A percentile compares a stretch with the other conserved stretches of the same genome.
phyloP scores from a whole-genome alignment of 2,113 vertebrate genomes.

The Anser brachyrhynchus region DNA sequence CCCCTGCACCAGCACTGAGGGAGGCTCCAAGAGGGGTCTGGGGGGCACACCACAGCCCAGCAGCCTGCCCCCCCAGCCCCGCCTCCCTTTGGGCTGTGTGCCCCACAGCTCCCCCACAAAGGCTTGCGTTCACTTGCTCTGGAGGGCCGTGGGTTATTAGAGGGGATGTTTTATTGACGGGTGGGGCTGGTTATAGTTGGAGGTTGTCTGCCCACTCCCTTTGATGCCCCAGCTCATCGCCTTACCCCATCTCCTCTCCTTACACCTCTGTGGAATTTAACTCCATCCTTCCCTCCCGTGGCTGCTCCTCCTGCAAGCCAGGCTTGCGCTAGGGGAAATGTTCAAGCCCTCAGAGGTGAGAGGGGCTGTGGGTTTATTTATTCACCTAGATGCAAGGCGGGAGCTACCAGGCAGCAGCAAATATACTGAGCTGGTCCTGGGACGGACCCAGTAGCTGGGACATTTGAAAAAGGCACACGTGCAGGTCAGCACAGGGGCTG shows the following conservation, averaged over 20 bases:
- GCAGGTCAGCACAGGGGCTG: rapidly evolving
- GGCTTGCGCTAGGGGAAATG: rapidly evolving
- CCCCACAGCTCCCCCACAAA: neutral
- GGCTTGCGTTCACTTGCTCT: neutral
- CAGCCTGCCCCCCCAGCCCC: neutral
- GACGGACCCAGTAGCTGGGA: neutral
- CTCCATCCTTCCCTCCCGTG: neutral
- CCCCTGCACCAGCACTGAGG: neutral
- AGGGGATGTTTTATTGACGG: neutral
- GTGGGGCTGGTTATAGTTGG: neutral
- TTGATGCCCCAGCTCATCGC: conserved; percentile 6
- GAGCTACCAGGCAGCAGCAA: neutral
- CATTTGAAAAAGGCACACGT: neutral
- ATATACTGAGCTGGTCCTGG: neutral
- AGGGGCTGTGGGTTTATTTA: neutral
- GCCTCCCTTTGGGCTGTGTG: rapidly evolving
- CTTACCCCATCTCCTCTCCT: neutral
- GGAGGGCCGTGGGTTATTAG: neutral
- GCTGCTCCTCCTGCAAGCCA: neutral
- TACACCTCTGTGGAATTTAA: neutral
- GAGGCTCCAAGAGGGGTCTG: neutral
- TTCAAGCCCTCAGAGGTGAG: neutral
- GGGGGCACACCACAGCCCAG: neutral
- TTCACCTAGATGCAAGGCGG: neutral
- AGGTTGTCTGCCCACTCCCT: neutral